Evolutionary conservation across 2,888 invertebrate genomes (phyloP).

Genomic region (Andrena hattorfiana): DNA sequence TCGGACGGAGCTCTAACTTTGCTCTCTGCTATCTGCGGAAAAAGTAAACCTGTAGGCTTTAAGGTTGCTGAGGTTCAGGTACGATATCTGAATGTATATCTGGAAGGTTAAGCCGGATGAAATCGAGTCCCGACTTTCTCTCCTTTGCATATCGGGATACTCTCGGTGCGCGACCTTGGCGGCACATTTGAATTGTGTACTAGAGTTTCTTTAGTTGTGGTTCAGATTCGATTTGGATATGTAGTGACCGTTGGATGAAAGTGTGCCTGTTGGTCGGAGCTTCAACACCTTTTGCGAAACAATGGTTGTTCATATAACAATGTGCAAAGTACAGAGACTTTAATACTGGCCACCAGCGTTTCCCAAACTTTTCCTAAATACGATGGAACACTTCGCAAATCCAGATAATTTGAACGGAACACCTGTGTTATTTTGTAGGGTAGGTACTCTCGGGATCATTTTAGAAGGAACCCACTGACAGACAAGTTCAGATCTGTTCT

Average conservation of each 20-base stretch:
- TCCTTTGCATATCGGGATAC: background rate
- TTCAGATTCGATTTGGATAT: background rate
- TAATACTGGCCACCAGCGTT: too few relatives aligned
- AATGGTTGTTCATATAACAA: too few relatives aligned
- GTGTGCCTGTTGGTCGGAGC: too few relatives aligned
- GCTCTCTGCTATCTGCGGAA: background rate
- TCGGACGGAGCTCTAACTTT: slow-evolving; percentile 10
- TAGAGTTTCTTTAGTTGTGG: background rate
- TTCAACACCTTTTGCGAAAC: too few relatives aligned
- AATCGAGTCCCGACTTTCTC: slow-evolving; percentile 50
- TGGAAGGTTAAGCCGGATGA: slow-evolving; percentile 35
- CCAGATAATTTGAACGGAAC: too few relatives aligned
- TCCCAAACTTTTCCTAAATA: too few relatives aligned
- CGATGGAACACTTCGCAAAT: too few relatives aligned
- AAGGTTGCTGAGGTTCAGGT: background rate
- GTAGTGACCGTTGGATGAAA: background rate
- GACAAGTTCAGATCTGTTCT: too few relatives aligned
- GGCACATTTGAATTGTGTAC: background rate
- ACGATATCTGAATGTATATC: background rate
- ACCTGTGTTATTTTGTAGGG: too few relatives aligned
- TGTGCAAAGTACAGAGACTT: too few relatives aligned
- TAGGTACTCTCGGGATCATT: too few relatives aligned
- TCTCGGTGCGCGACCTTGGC: slow-evolving; percentile 17
- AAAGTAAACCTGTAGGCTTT: slow-evolving; percentile 19
- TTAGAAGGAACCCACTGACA: too few relatives aligned